Percentiles rank a stretch among this genome's conserved stretches.
phyloP scores from a whole-genome alignment of 2,113 vertebrate genomes.

The Grantiella picta region DNA sequence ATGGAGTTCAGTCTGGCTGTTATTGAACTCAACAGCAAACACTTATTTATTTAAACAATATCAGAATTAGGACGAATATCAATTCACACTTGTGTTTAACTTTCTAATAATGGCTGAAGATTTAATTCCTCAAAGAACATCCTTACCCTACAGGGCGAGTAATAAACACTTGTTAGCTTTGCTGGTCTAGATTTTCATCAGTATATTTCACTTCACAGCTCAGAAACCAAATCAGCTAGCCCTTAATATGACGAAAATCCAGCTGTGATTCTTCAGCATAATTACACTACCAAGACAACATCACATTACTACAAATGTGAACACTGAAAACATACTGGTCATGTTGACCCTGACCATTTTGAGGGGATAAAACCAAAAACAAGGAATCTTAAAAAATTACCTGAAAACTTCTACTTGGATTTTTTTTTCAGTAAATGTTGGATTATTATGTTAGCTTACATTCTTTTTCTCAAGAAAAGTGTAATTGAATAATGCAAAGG shows the following conservation, averaged over 20 bases:
- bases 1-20: not conserved
- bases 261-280: not conserved
- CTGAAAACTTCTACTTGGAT: not conserved
- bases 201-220: not conserved
- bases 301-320: not conserved
- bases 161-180: not conserved
- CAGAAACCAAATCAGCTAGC: not conserved
- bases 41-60: not conserved
- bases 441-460: not conserved
- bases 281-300: not conserved
- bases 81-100: not conserved
- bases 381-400: not conserved
- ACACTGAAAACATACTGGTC: not conserved
- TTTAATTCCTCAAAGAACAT: not conserved
- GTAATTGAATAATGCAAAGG: not conserved
- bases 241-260: not conserved
- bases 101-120: not conserved
- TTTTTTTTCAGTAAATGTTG: not conserved
- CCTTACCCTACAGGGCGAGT: not conserved
- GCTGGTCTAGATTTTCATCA: not conserved
- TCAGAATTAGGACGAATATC: not conserved
- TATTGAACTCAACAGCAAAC: not conserved
- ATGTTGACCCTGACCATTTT: not conserved
- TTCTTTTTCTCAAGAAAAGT: not conserved
- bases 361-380: not conserved